Base-by-base conservation (phyloP, 2,113 vertebrate genomes). In the Sterna hirundo region DNA sequence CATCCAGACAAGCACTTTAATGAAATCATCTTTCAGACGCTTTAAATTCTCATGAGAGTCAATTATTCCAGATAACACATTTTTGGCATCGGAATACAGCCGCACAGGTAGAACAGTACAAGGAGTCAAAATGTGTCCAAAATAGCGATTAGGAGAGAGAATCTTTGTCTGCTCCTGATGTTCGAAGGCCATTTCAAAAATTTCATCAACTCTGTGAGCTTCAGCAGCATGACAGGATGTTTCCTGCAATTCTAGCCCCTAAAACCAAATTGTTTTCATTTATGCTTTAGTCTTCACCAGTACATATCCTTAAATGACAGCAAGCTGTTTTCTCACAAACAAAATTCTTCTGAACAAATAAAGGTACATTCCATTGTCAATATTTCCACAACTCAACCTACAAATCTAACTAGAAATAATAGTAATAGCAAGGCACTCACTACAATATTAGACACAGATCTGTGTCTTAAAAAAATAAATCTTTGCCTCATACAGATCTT, bases 171-270 rank as follows among this genome's bases (percentile, higher is more conserved):
- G 93, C 83, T 99, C 99, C 16, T 99, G 98, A 16, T 98, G 98
- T 89, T 99, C 98, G 51, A 99, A 99, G 22, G 99, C 99, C 64
- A 96, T 98, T 96, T 99, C 99, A 83, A 99, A 99, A 69, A 99
- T 98, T 97, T 99, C 99, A 77, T 99, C 99, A 70, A 99, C 99
- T 93, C 98, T 98, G 82, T 98, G 98, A 47, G 99, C 99, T 98
- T 99, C 99, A 88, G 99, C 99, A 17, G 99, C 99, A 93, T 99
- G 99, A 94, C 99, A 99, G 21, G 99, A 99, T 5, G 99, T 99
- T 97, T 99, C 99, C 97, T 99, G 99, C 70, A 99, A 97, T 98
- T 99, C 99, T 85, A 99, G 96, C 15, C 99, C 99, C 99, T 99
- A 97, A 46, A 46, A 46, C 46, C 46, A 46, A 46, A 46, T 46